These are phyloP conservation scores for Penaeus vannamei DNA, from an alignment of 1,140 invertebrate genomes.

Conservation along the genomic window DNA sequence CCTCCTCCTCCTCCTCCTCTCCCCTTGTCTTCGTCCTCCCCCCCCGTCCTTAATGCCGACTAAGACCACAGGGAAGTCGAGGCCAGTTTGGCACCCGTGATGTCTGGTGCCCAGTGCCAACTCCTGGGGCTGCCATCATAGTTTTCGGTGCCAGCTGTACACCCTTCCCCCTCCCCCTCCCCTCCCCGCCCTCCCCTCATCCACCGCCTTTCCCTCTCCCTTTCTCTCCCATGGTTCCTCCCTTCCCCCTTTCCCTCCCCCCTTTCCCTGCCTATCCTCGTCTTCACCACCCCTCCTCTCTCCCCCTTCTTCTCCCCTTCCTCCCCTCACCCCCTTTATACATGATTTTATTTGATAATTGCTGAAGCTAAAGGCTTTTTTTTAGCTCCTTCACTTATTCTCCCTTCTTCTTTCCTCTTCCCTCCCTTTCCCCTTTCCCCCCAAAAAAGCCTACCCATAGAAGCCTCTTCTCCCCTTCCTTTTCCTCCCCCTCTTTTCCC, in stretches of 20 bases:
- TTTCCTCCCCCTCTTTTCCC: background rate
- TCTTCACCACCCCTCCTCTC: background rate
- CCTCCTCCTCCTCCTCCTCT: too few relatives aligned
- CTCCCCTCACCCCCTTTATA: background rate
- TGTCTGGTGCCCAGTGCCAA: too few relatives aligned
- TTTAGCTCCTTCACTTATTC: background rate
- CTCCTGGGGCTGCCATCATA: too few relatives aligned
- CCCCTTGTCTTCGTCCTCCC: too few relatives aligned
- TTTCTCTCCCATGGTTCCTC: background rate
- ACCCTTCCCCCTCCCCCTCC: background rate
- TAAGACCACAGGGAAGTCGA: too few relatives aligned
- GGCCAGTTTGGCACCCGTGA: too few relatives aligned
- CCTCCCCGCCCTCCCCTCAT: background rate
- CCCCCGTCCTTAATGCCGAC: too few relatives aligned
- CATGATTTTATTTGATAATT: background rate
- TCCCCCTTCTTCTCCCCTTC: background rate
- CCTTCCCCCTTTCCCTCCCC: too few relatives aligned
- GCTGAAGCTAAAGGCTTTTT: constrained; percentile 8
- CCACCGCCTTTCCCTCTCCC: background rate
- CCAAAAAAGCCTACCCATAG: background rate
- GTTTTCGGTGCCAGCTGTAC: too few relatives aligned
- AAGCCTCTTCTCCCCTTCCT: background rate
- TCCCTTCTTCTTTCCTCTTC: background rate
- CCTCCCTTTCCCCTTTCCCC: background rate
- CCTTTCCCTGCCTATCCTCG: background rate